Evolutionary conservation across 2,113 vertebrate genomes (phyloP), one percentile per base, ranked within the genome.

Genomic region (Pluvianellus socialis): DNA sequence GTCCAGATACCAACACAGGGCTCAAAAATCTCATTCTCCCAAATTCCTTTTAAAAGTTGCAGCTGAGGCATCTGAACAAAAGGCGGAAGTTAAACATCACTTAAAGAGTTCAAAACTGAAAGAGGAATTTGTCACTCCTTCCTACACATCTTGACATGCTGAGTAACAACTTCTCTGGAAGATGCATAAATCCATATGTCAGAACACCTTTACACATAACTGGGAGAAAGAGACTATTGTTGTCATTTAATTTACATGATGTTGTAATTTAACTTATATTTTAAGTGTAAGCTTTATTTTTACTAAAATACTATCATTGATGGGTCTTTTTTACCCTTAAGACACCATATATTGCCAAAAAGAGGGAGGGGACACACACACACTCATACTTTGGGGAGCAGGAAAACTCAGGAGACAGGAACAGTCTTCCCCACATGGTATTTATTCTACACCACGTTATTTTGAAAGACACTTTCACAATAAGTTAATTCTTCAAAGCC

Each of bases 51-150:
- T 7, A 10, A 20, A 92, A 92, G 58, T n/a, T 53, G 21, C 83
- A 91, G 52, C 66, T 38, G 53, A 68, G 33, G 30, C 56, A 72
- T 49, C 62, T 24, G 45, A 94, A 92, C 91, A 87, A 94, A 91
- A 82, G 49, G 28, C 0, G 2, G 88, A 94, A 94, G 53, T 81
- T 45, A 81, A 88, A n/a, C 33, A 61, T 13, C 52, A 52, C 35
- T 92, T 26, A 12, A 71, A 30, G 49, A 92, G 56, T 27, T 65
- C 8, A 55, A 56, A 79, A 55, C 1, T 19, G 44, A 86, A 42
- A 55, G 55, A 47, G 52, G 53, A 81, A 92, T 84, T 83, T 84
- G 49, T 75, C 66, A 65, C 20, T 53, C 56, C 58, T 58, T 94
- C 73, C 91, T 56, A 56, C 8, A 52, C 40, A 82, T 24, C 27